Conservation (phyloP, 92 coral and sea anemone genomes). For the Galaxea fascicularis region DNA sequence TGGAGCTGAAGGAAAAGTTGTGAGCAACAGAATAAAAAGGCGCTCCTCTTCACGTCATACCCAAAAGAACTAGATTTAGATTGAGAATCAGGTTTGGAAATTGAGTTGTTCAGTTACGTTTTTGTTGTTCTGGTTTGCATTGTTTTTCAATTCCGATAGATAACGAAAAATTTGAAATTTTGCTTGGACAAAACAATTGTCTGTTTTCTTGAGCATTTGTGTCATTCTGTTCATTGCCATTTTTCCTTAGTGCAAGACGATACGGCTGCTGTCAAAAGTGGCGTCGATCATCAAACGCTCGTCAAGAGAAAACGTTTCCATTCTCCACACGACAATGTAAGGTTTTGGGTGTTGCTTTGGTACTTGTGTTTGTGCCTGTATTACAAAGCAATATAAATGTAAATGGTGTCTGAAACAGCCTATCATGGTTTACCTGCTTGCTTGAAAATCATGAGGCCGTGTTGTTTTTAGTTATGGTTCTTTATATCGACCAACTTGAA, state of each 20-base stretch:
- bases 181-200: background rate
- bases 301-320: slow-evolving; percentile 5
- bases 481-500: too few relatives aligned
- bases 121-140: background rate
- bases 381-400: too few relatives aligned
- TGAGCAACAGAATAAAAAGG: too few relatives aligned
- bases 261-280: background rate
- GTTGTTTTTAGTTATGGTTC: too few relatives aligned
- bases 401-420: background rate
- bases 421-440: too few relatives aligned
- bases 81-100: background rate
- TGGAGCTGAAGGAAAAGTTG: too few relatives aligned
- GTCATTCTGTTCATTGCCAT: background rate
- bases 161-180: background rate
- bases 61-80: background rate
- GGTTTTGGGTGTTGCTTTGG: background rate
- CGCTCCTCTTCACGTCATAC: too few relatives aligned
- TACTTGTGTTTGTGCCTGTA: background rate
- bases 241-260: slow-evolving; percentile 28
- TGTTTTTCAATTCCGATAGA: background rate
- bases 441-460: too few relatives aligned
- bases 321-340: background rate
- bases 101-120: background rate
- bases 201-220: background rate
- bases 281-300: slow-evolving; percentile 12